Conservation (phyloP, 2,888 invertebrate species). For the Eupithecia tripunctaria region DNA sequence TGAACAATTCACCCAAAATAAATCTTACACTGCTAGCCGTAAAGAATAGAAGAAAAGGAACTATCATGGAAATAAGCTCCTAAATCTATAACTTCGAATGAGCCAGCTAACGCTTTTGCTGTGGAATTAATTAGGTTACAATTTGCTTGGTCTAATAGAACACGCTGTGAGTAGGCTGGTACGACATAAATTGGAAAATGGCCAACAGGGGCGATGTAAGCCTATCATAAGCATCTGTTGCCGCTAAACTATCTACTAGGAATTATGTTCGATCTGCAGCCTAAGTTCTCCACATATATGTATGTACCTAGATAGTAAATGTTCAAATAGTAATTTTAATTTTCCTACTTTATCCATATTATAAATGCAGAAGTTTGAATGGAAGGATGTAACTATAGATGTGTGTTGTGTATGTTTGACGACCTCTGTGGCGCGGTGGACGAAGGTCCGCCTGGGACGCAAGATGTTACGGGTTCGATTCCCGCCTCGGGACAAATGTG, state of each 20-base stretch:
- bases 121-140: conserved; percentile 53
- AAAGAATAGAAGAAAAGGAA: not conserved
- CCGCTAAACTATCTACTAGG: conserved; percentile 19
- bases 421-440: too few species aligned
- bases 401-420: too few species aligned
- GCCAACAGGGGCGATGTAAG: conserved; percentile 35
- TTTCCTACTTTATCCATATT: too few species aligned
- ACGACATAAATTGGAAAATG: conserved; percentile 39
- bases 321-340: too few species aligned
- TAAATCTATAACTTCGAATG: conserved; percentile 20
- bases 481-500: too few species aligned
- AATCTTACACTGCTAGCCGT: not conserved
- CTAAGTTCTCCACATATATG: not conserved
- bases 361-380: too few species aligned
- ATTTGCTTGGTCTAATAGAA: conserved; percentile 53
- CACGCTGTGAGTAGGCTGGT: conserved; percentile 40
- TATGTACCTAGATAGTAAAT: too few species aligned
- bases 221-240: conserved; percentile 38
- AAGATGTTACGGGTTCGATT: too few species aligned
- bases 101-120: conserved; percentile 20
- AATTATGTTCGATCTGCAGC: conserved; percentile 20
- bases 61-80: not conserved
- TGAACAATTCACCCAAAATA: not conserved
- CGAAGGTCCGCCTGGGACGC: too few species aligned
- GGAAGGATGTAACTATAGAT: too few species aligned